Evolutionary conservation across 2,113 vertebrate genomes (phyloP), one percentile per base, ranked within the genome.

Genomic region (Turnix velox): DNA sequence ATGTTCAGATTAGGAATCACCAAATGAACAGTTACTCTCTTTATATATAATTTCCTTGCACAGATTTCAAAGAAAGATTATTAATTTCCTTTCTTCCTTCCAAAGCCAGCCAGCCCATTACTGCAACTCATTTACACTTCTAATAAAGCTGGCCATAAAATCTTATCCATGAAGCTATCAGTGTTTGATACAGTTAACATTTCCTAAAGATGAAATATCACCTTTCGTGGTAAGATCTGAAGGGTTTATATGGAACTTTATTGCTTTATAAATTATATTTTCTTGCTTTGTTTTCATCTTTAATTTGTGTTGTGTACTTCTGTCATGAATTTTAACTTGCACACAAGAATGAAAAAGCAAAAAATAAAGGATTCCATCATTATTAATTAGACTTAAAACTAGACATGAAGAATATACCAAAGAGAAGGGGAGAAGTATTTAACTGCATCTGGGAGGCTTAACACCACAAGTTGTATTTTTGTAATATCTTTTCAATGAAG

Each of bases 111-210:
- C 27, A 69, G 51, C 12, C 33, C 39, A 57, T 87, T 27, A 10
- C 8, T 93, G 79, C 18, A 87, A 14, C 12, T 92, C 67, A 89
- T 61, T 95, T 90, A 87, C 12, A 27, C 12, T 59, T 67, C 27
- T 72, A 91, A 82, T 77, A 87, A 95, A 92, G 39, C 49, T 83
- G 67, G 66, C 35, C 46, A 8, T 92, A 94, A 94, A 96, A 93
- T 69, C 23, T 18, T 84, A 18, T 18, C 42, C 35, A 30, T 45
- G 43, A 37, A 92, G 39, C 35, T 94, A 62, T 87, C 31, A 59
- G 10, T 61, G 33, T 78, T 46, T 63, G 49, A 84, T 87, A 39
- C 27, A 46, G 69, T 80, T 80, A 92, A 74, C 12, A 31, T 77
- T 95, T 91, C 52, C 63, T 79, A 46, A 77, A 88, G 63, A 75